These are phyloP conservation scores for Sebastolobus altivelis DNA, from an alignment of 2,797 vertebrate species.

Conservation along the genomic window DNA sequence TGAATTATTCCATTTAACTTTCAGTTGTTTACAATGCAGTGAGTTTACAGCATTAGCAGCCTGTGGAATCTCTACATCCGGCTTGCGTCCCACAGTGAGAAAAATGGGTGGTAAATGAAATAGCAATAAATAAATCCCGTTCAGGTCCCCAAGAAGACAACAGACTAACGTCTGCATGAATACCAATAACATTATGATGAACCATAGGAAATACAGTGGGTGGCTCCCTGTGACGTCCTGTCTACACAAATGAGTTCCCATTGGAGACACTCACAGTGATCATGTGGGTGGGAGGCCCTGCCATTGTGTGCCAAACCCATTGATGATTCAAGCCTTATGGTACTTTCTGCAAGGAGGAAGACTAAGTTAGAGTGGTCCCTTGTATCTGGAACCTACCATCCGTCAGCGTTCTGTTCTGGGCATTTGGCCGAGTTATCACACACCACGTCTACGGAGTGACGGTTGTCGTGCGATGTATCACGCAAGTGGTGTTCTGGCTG, in stretches of 20 bases:
- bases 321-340: conserved; percentile 65
- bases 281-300: conserved; percentile 58
- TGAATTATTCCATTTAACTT: not conserved
- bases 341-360: conserved; percentile 37
- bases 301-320: conserved; percentile 48
- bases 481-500: conserved; percentile 36
- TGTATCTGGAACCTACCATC: conserved; percentile 6
- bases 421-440: conserved; percentile 40
- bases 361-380: conserved; percentile 37
- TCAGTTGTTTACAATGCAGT: not conserved
- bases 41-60: not conserved
- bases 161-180: conserved; percentile 2
- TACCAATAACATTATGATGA: conserved; percentile 18
- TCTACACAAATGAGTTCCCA: conserved; percentile 38
- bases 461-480: conserved; percentile 44
- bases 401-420: conserved; percentile 47
- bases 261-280: conserved; percentile 40
- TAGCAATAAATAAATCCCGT: not conserved
- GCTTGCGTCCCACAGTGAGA: not conserved
- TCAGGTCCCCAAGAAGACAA: not conserved
- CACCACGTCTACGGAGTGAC: conserved; percentile 41
- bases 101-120: conserved; percentile 5
- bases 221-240: conserved; percentile 54
- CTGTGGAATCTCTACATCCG: conserved; percentile 3
- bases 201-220: conserved; percentile 33